Evolutionary conservation across 2,888 invertebrate species (phyloP), one percentile per base, ranked within the genome.

Genomic region (Digitonthophagus gazella): DNA sequence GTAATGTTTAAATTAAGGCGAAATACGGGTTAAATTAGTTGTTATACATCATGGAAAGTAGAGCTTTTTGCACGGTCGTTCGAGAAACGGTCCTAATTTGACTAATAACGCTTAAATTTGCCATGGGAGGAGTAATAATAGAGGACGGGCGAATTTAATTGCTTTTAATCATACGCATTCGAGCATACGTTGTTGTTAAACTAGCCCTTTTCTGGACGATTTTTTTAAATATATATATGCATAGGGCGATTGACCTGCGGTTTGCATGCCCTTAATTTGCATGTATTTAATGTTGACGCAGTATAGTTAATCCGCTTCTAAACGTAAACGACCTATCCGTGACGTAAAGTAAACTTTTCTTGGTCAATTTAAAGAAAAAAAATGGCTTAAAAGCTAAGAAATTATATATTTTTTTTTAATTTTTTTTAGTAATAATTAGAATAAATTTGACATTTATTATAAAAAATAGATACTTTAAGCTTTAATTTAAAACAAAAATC

Each of bases 341-440:
- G 20, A 58, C 18, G n/a, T 58, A 58, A 58, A 58, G 18, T 58
- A 56, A 56, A 44, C 28, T 11, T 44, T 6, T 44, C 28, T n/a
- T n/a, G n/a, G n/a, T n/a, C n/a, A n/a, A n/a, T n/a, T n/a, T n/a
- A n/a, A n/a, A n/a, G n/a, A n/a, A n/a, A n/a, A n/a, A n/a, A n/a
- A n/a, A n/a, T n/a, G n/a, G n/a, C n/a, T n/a, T n/a, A n/a, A n/a
- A n/a, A n/a, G n/a, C n/a, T n/a, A n/a, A n/a, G n/a, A n/a, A n/a
- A n/a, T n/a, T n/a, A n/a, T n/a, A n/a, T n/a, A n/a, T n/a, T n/a
- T n/a, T n/a, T n/a, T n/a, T n/a, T n/a, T n/a, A n/a, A n/a, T n/a
- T n/a, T n/a, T n/a, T n/a, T n/a, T n/a, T n/a, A n/a, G n/a, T n/a
- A n/a, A n/a, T n/a, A n/a, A n/a, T n/a, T n/a, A n/a, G n/a, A n/a